Conservation (phyloP, 2,888 invertebrate genomes). For the Sepioteuthis lessoniana region DNA sequence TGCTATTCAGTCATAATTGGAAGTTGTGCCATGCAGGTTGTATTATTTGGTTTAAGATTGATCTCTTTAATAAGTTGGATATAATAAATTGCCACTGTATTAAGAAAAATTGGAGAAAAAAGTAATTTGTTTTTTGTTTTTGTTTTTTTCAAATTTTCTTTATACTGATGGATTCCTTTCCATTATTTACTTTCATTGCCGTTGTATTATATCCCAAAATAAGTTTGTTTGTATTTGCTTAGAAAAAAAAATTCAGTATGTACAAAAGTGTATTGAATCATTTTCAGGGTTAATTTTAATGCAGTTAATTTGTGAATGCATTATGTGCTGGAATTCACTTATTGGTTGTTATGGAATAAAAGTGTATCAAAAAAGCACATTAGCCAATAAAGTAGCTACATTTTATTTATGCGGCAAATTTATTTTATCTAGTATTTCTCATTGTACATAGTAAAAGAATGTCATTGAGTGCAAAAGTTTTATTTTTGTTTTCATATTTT, state of each 20-base stretch:
- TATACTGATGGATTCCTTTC: too few species aligned
- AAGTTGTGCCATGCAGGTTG: too few species aligned
- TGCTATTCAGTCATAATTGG: too few species aligned
- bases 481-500: neutral
- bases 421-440: neutral
- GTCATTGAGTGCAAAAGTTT: too few species aligned
- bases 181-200: too few species aligned
- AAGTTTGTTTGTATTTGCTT: neutral
- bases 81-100: too few species aligned
- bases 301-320: neutral
- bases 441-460: too few species aligned
- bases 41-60: too few species aligned
- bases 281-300: too few species aligned
- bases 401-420: neutral
- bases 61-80: too few species aligned
- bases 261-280: too few species aligned
- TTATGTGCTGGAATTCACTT: neutral
- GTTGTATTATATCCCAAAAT: neutral
- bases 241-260: neutral
- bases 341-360: neutral
- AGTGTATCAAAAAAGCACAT: neutral
- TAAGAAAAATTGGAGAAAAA: too few species aligned
- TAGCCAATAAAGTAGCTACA: neutral
- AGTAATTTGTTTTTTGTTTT: neutral
- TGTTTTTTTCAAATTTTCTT: neutral